Evolutionary conservation across 1,140 invertebrate genomes (phyloP).

Genomic region (Mylabris phalerata): DNA sequence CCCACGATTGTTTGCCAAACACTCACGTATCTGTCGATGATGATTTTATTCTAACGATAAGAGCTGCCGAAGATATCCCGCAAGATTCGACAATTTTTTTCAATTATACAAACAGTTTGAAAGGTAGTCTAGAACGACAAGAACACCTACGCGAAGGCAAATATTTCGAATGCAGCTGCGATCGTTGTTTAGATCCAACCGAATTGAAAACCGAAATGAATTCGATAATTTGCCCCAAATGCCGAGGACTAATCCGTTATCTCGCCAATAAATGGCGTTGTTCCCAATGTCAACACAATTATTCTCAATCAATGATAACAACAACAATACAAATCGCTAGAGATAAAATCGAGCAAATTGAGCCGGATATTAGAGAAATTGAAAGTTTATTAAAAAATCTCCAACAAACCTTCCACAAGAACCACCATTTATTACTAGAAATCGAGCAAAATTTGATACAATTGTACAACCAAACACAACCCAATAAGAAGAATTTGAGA

Average conservation of each 20-base stretch:
- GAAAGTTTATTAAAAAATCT: conserved; percentile 57
- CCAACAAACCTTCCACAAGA: conserved; percentile 63
- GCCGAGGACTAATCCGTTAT: background rate
- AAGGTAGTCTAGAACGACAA: conserved; percentile 70
- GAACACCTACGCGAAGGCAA: conserved; percentile 74
- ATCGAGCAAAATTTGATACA: conserved; percentile 75
- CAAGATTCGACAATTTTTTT: conserved; percentile 68
- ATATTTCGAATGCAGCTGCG: conserved; percentile 70
- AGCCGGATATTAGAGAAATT: conserved; percentile 49
- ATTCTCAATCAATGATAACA: conserved; percentile 45
- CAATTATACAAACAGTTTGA: conserved; percentile 78
- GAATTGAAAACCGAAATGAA: conserved; percentile 71
- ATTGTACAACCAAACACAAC: conserved; percentile 50
- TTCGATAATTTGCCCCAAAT: conserved; percentile 54
- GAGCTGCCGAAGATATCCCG: conserved; percentile 56
- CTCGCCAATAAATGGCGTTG: background rate
- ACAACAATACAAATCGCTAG: conserved; percentile 53
- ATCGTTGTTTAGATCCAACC: conserved; percentile 67
- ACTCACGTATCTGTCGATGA: conserved; percentile 60
- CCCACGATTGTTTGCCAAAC: conserved; percentile 70
- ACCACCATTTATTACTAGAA: conserved; percentile 74
- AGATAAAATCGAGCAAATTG: background rate
- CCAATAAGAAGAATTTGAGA: conserved; percentile 50
- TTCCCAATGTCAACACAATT: conserved; percentile 1
- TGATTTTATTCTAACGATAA: conserved; percentile 38